Conservation (phyloP, 2,113 vertebrate genomes). For the Centropus bengalensis region DNA sequence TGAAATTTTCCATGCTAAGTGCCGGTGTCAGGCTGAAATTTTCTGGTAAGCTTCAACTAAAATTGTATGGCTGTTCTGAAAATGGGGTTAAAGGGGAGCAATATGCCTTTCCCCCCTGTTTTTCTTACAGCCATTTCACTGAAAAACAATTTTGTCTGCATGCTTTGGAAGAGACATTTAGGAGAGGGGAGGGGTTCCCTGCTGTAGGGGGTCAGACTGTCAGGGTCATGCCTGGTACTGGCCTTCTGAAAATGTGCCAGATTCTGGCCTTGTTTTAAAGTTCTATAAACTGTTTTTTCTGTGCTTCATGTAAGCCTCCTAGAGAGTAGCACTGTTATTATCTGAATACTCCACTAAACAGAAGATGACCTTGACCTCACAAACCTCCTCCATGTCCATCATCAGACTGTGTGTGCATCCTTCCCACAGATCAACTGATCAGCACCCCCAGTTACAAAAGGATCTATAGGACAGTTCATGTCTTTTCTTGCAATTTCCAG, state of each 20-base stretch:
- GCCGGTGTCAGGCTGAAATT: not conserved
- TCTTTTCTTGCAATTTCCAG: not conserved
- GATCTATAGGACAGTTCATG: not conserved
- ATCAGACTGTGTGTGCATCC: not conserved
- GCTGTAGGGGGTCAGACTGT: not conserved
- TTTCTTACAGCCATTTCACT: not conserved
- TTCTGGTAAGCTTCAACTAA: not conserved
- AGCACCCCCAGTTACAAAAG: not conserved
- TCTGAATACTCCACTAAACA: not conserved
- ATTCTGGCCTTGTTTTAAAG: not conserved
- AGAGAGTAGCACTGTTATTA: not conserved
- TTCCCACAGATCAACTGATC: not conserved
- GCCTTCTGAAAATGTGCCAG: not conserved
- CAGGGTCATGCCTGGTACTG: not conserved
- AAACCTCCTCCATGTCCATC: not conserved
- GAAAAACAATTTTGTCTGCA: not conserved
- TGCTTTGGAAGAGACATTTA: not conserved
- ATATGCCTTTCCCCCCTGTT: not conserved
- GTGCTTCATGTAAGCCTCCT: not conserved
- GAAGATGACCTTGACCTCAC: not conserved
- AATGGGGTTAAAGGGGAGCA: not conserved
- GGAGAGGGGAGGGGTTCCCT: not conserved
- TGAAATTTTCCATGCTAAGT: not conserved
- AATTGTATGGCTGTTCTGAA: conserved; percentile 13
- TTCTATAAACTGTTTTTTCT: not conserved